Percentiles rank a stretch among this genome's conserved stretches.
Evolutionary conservation across 2,888 invertebrate genomes (phyloP).

Genomic region (Sepioteuthis lessoniana): DNA sequence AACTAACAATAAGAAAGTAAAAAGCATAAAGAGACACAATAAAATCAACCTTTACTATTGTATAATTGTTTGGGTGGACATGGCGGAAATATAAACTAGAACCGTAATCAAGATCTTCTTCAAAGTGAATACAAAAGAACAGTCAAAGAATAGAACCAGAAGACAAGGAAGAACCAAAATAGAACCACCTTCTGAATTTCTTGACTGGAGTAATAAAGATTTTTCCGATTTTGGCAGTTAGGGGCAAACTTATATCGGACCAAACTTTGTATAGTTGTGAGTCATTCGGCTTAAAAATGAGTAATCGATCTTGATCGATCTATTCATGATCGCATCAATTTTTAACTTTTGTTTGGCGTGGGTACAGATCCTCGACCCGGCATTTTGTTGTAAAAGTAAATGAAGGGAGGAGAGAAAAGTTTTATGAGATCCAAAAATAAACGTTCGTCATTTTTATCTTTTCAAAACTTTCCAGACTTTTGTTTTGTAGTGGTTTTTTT

Average conservation of each 20-base stretch:
- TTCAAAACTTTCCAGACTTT: constrained; percentile 33
- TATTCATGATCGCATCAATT: background rate
- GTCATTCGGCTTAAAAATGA: background rate
- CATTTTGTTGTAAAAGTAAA: background rate
- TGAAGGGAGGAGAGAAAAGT: background rate
- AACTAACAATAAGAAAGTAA: background rate
- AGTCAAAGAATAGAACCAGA: background rate
- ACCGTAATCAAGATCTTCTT: too few species aligned
- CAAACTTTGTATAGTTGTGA: background rate
- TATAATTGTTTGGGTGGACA: background rate
- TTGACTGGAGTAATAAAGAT: background rate
- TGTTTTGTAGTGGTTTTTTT: too few species aligned
- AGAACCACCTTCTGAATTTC: background rate
- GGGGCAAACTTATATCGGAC: background rate
- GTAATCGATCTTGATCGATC: background rate
- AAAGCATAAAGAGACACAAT: background rate
- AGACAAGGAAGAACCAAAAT: background rate
- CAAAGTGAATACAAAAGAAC: background rate
- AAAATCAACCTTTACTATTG: background rate
- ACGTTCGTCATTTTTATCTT: background rate
- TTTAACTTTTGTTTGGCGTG: background rate
- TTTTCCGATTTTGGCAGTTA: background rate
- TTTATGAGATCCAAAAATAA: background rate
- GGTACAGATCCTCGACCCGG: background rate
- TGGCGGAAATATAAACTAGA: background rate